phyloP scores from a whole-genome alignment of 2,888 invertebrate species.

The Neocrepidodera transversa region DNA sequence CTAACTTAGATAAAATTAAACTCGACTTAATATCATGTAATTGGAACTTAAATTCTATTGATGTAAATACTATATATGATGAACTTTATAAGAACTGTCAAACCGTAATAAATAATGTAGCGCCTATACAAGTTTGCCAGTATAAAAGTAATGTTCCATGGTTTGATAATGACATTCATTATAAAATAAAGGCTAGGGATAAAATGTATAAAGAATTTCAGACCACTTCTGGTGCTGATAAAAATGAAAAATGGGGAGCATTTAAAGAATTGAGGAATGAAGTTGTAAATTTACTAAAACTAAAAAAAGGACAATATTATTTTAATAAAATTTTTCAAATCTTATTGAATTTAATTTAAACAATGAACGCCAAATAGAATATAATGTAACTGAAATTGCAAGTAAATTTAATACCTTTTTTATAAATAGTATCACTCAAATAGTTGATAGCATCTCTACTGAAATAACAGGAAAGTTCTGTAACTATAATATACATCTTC shows the following conservation, averaged over 20 bases:
- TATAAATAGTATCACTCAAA: not conserved
- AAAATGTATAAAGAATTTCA: slow-evolving; percentile 5
- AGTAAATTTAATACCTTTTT: not conserved
- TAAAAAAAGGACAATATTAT: not conserved
- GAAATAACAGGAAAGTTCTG: too few relatives aligned
- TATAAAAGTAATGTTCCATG: slow-evolving; percentile 3
- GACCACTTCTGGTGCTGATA: slow-evolving; percentile 6
- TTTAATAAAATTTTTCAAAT: not conserved
- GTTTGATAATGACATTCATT: slow-evolving; percentile 6
- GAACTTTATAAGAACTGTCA: not conserved
- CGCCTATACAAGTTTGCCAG: not conserved
- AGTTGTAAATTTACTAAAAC: not conserved
- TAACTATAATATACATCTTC: too few relatives aligned
- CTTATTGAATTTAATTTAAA: not conserved
- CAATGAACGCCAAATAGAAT: not conserved
- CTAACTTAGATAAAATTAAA: not conserved
- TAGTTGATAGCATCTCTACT: not conserved
- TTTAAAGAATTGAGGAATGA: slow-evolving; percentile 8
- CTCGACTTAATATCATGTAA: not conserved
- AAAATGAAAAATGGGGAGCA: slow-evolving; percentile 5
- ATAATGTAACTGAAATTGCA: not conserved
- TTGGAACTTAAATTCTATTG: not conserved
- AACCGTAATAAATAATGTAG: not conserved
- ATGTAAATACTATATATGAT: not conserved
- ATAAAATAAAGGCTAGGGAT: slow-evolving; percentile 9